A percentile compares a stretch with the other conserved stretches of the same genome.
These are phyloP conservation scores for Pseudorhombus dupliciocellatus DNA, from an alignment of 2,113 vertebrate species.

Conservation along the genomic window DNA sequence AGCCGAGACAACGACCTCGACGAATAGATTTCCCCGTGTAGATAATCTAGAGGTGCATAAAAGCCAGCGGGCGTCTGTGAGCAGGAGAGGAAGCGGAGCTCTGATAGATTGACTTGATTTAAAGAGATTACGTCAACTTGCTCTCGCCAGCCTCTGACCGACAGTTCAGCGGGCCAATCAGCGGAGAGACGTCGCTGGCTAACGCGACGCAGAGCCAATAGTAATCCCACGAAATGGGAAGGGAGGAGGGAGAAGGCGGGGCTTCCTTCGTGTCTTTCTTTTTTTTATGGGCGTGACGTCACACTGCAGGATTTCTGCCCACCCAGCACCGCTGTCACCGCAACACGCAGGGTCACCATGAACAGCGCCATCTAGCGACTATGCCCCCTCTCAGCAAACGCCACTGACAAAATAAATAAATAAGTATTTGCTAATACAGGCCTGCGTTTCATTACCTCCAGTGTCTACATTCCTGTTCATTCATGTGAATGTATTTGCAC, in stretches of 20 bases:
- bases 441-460: neutral
- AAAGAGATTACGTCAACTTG: slow-evolving; percentile 85
- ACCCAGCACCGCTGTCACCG: slow-evolving; percentile 32
- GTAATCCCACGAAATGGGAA: neutral
- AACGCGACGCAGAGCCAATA: slow-evolving; percentile 61
- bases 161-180: slow-evolving; percentile 60
- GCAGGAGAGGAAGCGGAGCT: slow-evolving; percentile 62
- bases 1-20: slow-evolving; percentile 15
- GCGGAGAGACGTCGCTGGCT: slow-evolving; percentile 14
- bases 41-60: neutral
- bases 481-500: no score
- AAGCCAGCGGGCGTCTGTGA: slow-evolving; percentile 53
- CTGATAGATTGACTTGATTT: slow-evolving; percentile 79
- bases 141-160: slow-evolving; percentile 55
- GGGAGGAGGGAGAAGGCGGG: slow-evolving; percentile 13
- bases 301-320: slow-evolving; percentile 83
- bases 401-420: neutral
- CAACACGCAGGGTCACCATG: slow-evolving; percentile 29
- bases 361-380: slow-evolving; percentile 64
- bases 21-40: slow-evolving; percentile 37
- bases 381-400: neutral
- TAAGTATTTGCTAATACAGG: neutral
- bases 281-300: slow-evolving; percentile 75
- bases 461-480: no score
- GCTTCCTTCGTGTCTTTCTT: neutral